Evolutionary conservation across 2,888 invertebrate genomes (phyloP).

Genomic region (Phrixothrix hirtus): DNA sequence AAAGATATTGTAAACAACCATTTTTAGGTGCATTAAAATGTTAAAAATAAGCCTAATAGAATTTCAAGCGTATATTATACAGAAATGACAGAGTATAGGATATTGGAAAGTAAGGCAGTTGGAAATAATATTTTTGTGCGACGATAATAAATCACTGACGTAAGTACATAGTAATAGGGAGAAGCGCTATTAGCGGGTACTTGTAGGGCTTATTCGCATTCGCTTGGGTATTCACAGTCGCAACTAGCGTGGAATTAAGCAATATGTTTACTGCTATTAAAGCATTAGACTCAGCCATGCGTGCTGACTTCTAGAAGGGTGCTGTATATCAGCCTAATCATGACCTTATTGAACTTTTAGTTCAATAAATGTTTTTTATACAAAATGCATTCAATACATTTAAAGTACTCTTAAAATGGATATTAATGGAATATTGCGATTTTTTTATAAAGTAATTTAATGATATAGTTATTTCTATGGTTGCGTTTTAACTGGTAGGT

Average conservation of each 20-base stretch:
- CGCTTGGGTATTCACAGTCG: conserved; percentile 44
- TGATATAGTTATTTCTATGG: too few relatives aligned
- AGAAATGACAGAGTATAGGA: too few relatives aligned
- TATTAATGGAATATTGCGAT: too few relatives aligned
- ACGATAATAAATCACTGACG: conserved; percentile 38
- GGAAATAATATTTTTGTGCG: conserved; percentile 37
- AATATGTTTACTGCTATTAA: conserved; percentile 57
- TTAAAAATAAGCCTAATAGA: too few relatives aligned
- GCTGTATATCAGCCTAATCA: conserved; percentile 38
- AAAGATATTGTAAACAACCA: too few relatives aligned
- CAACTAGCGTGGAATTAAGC: conserved; percentile 57
- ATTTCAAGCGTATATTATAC: too few relatives aligned
- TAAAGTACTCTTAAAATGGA: too few relatives aligned
- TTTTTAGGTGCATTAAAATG: too few relatives aligned
- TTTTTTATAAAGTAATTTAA: too few relatives aligned
- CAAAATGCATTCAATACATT: not conserved
- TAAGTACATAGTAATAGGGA: conserved; percentile 47
- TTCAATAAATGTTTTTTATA: conserved; percentile 11
- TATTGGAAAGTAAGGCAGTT: conserved; percentile 31
- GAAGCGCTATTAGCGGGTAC: conserved; percentile 57
- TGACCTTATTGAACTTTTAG: conserved; percentile 33
- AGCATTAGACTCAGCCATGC: conserved; percentile 44
- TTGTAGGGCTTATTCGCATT: conserved; percentile 48
- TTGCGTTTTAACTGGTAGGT: too few relatives aligned
- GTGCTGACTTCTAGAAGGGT: conserved; percentile 44